These are phyloP conservation scores for rabbit (Oryctolagus cuniculus) DNA, from an alignment of 2,113 vertebrate species.

Conservation along the genomic window mOryCun1.1 NC_091435.1:51127001-51127500, in stretches of 20 bases:
- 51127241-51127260: neutral
- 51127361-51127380: neutral
- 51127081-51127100: neutral
- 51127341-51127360: neutral
- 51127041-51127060: neutral
- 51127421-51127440: neutral
- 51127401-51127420: neutral
- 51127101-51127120: neutral
- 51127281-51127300: neutral
- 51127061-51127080: neutral
- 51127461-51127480: neutral
- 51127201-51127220: neutral
- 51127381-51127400: neutral
- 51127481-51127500: neutral
- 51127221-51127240: neutral
- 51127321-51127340: neutral
- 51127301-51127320: neutral
- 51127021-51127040: neutral
- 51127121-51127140: conserved; percentile 6
- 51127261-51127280: neutral
- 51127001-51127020: neutral
- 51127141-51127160: neutral
- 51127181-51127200: neutral
- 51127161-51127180: neutral
- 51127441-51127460: neutral